phyloP scores from a whole-genome alignment of 2,797 vertebrate species.

The Hypotaenidia okinawae region DNA sequence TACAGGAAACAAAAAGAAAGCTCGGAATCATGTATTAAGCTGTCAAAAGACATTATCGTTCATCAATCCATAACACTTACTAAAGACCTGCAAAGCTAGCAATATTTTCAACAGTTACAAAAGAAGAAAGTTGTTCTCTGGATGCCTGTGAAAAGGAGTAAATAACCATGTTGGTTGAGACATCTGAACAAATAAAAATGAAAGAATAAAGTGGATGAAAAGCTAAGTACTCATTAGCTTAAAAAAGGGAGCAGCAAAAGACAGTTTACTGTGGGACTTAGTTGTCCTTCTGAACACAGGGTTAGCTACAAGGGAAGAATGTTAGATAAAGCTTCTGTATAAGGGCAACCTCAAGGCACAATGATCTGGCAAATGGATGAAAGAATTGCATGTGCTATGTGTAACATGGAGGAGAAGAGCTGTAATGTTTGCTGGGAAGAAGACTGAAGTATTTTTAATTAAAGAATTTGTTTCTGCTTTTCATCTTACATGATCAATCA shows the following conservation, averaged over 20 bases:
- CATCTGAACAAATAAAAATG: background rate
- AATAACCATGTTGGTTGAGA: background rate
- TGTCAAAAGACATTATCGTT: background rate
- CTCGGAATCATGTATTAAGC: background rate
- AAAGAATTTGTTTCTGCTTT: background rate
- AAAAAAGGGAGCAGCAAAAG: background rate
- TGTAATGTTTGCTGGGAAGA: background rate
- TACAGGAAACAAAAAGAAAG: background rate
- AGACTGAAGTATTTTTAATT: background rate
- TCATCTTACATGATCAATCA: background rate
- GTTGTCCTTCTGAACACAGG: background rate
- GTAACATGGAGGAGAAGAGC: background rate
- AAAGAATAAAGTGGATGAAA: background rate
- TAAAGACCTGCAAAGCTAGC: background rate
- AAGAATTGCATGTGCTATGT: background rate
- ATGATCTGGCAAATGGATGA: background rate
- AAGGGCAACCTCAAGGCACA: background rate
- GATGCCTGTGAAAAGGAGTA: background rate
- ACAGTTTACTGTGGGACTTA: background rate
- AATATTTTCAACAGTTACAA: background rate
- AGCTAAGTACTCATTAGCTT: background rate
- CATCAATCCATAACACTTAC: background rate
- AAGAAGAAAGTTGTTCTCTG: background rate
- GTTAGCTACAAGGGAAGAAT: background rate
- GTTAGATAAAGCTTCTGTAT: background rate